Percentiles rank a stretch among this genome's conserved stretches.
Evolutionary conservation across 1,140 invertebrate genomes (phyloP).

Genomic region (Drepana arcuata): DNA sequence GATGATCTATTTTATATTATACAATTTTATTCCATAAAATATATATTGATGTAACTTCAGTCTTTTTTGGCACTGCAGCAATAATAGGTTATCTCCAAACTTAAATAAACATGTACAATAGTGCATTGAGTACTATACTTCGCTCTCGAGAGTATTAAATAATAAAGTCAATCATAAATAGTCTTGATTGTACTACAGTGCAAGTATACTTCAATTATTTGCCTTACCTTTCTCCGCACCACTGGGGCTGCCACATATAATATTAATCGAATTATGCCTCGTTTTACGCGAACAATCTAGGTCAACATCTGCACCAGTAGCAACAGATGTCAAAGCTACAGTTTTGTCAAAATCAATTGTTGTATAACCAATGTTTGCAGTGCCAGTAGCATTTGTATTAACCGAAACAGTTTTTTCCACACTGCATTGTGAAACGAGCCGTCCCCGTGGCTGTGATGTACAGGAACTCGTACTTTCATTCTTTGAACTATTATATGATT

Average conservation of each 20-base stretch:
- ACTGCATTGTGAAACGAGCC: slow-evolving; percentile 47
- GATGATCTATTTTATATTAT: no score
- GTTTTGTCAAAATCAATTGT: slow-evolving; percentile 96
- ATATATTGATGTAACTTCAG: no score
- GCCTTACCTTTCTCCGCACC: slow-evolving; percentile 32
- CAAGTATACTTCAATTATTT: slow-evolving; percentile 29
- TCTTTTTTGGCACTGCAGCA: no score
- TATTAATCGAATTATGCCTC: slow-evolving; percentile 54
- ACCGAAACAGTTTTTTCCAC: slow-evolving; percentile 31
- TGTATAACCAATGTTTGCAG: slow-evolving; percentile 83
- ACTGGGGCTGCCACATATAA: slow-evolving; percentile 34
- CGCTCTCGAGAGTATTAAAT: no score
- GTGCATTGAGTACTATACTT: no score
- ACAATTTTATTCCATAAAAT: no score
- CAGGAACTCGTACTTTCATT: slow-evolving; percentile 39
- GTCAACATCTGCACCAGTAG: slow-evolving; percentile 47
- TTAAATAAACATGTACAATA: no score
- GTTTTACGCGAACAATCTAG: slow-evolving; percentile 52
- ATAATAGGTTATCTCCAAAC: no score
- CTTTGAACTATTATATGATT: slow-evolving; percentile 46
- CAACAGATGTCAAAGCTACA: slow-evolving; percentile 81
- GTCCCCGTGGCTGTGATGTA: slow-evolving; percentile 29
- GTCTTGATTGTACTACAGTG: no score
- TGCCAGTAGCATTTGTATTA: slow-evolving; percentile 46
- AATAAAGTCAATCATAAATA: no score